Conservation (phyloP, 64 coral and sea anemone species). For the Dendronephthya gigantea region DNA sequence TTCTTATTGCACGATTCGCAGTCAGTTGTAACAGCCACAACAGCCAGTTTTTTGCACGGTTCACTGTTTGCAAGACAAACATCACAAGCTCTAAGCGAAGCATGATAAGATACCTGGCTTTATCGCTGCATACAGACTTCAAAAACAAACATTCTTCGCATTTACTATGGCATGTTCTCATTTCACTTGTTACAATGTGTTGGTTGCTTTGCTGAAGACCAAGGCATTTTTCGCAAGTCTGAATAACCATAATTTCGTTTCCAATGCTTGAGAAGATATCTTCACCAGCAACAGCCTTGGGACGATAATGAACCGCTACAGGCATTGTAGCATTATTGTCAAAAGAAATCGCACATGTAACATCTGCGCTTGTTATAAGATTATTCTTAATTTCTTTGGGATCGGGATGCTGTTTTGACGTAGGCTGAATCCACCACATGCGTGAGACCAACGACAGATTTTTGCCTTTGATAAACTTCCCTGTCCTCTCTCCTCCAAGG, state of each 20-base stretch:
- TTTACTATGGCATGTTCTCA: not conserved
- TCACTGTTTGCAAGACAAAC: not conserved
- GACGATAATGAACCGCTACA: not conserved
- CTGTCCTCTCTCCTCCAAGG: too few species aligned
- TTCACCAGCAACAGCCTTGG: not conserved
- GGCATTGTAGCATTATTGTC: not conserved
- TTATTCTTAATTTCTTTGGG: not conserved
- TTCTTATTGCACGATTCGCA: constrained; percentile 10
- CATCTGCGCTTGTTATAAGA: not conserved
- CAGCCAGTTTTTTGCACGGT: not conserved
- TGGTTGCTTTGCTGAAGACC: not conserved
- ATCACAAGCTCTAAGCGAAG: constrained; percentile 21
- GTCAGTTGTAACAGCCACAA: constrained; percentile 8
- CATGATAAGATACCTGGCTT: not conserved
- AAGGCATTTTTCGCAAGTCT: not conserved
- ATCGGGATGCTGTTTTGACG: constrained; percentile 1
- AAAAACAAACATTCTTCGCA: not conserved
- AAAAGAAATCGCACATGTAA: not conserved
- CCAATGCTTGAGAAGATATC: not conserved
- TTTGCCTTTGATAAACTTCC: constrained; percentile 23
- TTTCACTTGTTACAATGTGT: not conserved
- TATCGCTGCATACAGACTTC: not conserved
- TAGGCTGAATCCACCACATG: not conserved
- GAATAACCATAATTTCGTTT: not conserved
- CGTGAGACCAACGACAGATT: constrained; percentile 9